These are phyloP conservation scores for Glaucopsyche alexis DNA, from an alignment of 2,888 invertebrate genomes.

Conservation along the genomic window DNA sequence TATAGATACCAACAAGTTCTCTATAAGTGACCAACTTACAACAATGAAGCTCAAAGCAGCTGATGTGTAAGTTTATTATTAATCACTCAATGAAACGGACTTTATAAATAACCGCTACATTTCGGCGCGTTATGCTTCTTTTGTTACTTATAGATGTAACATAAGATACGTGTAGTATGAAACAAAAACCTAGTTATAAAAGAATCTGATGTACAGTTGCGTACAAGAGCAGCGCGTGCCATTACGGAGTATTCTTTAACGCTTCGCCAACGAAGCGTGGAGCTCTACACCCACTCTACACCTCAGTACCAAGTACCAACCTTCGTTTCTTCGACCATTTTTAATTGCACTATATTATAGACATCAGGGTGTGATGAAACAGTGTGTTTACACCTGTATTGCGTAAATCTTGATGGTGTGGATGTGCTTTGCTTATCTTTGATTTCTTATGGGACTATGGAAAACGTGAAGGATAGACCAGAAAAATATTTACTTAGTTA, in stretches of 20 bases:
- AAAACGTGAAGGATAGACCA: neutral
- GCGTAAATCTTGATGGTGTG: constrained; percentile 6
- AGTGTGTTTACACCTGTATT: neutral
- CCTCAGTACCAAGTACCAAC: constrained; percentile 53
- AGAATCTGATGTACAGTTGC: constrained; percentile 38
- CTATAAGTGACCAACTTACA: too few species aligned
- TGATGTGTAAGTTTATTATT: too few species aligned
- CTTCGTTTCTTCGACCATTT: constrained; percentile 44
- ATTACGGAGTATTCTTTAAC: constrained; percentile 64
- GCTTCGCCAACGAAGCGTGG: constrained; percentile 63
- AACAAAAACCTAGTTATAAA: constrained; percentile 33
- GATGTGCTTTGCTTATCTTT: neutral
- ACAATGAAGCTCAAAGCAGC: too few species aligned
- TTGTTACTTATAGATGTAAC: constrained; percentile 21
- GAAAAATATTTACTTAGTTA: too few species aligned
- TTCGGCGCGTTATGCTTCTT: constrained; percentile 12
- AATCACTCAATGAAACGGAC: neutral
- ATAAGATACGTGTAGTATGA: constrained; percentile 29
- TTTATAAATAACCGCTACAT: constrained; percentile 19
- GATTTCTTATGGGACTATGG: neutral
- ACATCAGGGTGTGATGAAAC: constrained; percentile 27
- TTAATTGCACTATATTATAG: constrained; percentile 30
- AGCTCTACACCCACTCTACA: constrained; percentile 46
- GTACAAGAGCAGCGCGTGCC: constrained; percentile 40
- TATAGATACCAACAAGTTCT: too few species aligned